Evolutionary conservation across 2,888 invertebrate species (phyloP).

Genomic region (Megamerina dolium): DNA sequence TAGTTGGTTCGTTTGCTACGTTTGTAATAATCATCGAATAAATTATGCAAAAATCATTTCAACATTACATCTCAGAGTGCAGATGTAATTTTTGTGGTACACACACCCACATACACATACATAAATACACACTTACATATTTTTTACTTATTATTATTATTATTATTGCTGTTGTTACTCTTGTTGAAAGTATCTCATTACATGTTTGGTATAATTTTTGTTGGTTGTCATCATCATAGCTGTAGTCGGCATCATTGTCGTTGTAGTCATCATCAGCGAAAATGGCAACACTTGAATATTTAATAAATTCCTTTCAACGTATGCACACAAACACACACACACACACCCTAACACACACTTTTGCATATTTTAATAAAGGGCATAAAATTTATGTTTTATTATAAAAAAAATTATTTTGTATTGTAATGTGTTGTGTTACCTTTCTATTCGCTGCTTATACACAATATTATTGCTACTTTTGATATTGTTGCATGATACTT

Average conservation of each 20-base stretch:
- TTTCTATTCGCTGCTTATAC: too few species aligned
- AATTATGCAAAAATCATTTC: constrained; percentile 47
- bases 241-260: not conserved
- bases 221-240: not conserved
- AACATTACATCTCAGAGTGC: constrained; percentile 2
- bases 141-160: too few species aligned
- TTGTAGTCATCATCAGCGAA: constrained; percentile 21
- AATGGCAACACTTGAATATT: constrained; percentile 39
- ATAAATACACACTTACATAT: constrained; percentile 8
- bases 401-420: too few species aligned
- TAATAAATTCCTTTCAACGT: constrained; percentile 33
- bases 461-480: too few species aligned
- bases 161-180: constrained; percentile 17
- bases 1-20: too few species aligned
- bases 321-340: constrained; percentile 2
- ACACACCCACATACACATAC: not conserved
- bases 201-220: constrained; percentile 15
- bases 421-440: too few species aligned
- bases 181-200: constrained; percentile 29
- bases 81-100: not conserved
- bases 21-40: constrained; percentile 49
- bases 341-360: not conserved
- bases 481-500: too few species aligned
- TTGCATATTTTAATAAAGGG: not conserved
- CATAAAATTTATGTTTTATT: not conserved